Evolutionary conservation across 1,140 invertebrate species (phyloP).

Genomic region (Cydia fagiglandana): DNA sequence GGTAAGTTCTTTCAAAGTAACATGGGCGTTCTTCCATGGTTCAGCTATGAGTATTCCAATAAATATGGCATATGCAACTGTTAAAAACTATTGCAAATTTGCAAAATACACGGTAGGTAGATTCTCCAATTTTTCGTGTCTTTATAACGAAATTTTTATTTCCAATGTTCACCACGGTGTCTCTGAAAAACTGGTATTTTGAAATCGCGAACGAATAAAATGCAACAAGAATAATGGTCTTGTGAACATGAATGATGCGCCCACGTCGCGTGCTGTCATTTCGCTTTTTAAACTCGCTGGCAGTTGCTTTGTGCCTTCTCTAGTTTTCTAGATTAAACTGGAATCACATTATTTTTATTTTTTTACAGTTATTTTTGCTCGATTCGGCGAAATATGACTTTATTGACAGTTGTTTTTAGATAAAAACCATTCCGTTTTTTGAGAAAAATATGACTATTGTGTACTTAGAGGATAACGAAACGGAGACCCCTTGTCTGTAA

Average conservation of each 20-base stretch:
- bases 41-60: no score
- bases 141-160: neutral
- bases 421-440: no score
- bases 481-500: no score
- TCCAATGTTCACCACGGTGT: neutral
- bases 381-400: neutral
- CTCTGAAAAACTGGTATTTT: neutral
- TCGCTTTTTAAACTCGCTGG: neutral
- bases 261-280: slow-evolving; percentile 10
- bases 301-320: neutral
- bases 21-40: no score
- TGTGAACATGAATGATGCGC: slow-evolving; percentile 23
- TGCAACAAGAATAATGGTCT: slow-evolving; percentile 23
- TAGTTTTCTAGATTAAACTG: neutral
- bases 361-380: neutral
- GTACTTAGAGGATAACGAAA: no score
- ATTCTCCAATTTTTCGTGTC: no score
- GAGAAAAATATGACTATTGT: no score
- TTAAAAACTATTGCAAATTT: no score
- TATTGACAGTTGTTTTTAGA: neutral
- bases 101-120: no score
- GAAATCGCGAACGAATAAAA: slow-evolving; percentile 7
- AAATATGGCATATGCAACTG: no score
- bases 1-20: no score
- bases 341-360: neutral